These are phyloP conservation scores for Irena cyanogastra DNA, from an alignment of 2,113 vertebrate genomes.

Conservation along the genomic window DNA sequence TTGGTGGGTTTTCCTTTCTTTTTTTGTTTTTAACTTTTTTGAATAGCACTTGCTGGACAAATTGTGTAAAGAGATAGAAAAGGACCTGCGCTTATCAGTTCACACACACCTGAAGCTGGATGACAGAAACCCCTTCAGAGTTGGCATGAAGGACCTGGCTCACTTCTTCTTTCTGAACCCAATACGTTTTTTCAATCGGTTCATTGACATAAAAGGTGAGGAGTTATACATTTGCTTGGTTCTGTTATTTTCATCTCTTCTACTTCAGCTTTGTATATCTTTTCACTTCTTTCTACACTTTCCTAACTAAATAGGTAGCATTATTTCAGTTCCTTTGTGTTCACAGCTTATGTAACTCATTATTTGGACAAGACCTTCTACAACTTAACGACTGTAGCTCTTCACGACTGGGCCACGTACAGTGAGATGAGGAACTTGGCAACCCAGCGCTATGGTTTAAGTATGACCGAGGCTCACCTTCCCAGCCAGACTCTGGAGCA, in stretches of 20 bases:
- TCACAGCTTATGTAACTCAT: constrained; percentile 92
- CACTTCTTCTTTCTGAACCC: constrained; percentile 95
- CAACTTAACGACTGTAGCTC: constrained; percentile 94
- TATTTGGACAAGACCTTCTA: constrained; percentile 99
- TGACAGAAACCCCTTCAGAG: constrained; percentile 96
- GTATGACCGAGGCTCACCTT: constrained; percentile 95
- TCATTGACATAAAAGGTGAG: constrained; percentile 96
- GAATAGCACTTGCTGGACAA: constrained; percentile 90
- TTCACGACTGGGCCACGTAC: constrained; percentile 99
- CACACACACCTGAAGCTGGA: constrained; percentile 96
- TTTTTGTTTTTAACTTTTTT: not conserved
- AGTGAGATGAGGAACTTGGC: constrained; percentile 98
- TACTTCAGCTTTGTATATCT: not conserved
- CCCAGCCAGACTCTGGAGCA: constrained; percentile 98
- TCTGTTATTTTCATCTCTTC: not conserved
- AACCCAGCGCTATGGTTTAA: constrained; percentile 91
- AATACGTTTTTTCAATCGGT: constrained; percentile 96
- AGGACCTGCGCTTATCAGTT: constrained; percentile 94
- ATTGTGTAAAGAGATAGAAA: constrained; percentile 97
- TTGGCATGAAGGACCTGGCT: constrained; percentile 94
- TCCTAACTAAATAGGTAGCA: not conserved
- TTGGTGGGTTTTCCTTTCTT: not conserved
- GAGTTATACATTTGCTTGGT: not conserved
- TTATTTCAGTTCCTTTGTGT: not conserved
- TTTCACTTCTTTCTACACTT: not conserved